Conservation (phyloP, 2,888 invertebrate species). For the Strigamia maritima region DNA sequence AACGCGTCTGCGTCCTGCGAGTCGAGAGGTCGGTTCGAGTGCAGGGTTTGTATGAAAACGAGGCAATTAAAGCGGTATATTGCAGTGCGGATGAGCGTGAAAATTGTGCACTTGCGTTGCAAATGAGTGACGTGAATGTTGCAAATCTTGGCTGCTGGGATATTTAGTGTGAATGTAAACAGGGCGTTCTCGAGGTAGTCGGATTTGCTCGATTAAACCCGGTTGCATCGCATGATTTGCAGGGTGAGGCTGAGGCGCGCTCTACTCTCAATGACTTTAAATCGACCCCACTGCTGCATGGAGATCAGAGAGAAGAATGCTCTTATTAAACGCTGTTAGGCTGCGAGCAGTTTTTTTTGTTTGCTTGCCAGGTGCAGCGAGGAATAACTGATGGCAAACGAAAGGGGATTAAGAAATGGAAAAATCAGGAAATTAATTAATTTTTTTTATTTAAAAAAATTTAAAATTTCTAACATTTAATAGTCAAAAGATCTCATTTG, state of each 20-base stretch:
- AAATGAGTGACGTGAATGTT: background rate
- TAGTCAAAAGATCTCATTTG: too few species aligned
- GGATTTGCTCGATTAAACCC: background rate
- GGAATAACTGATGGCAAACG: too few species aligned
- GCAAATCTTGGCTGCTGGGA: conserved; percentile 2
- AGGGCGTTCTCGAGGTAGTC: background rate
- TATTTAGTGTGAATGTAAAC: background rate
- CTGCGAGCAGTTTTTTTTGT: too few species aligned
- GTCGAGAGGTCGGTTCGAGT: background rate
- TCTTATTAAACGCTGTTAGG: too few species aligned
- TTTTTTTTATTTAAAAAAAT: too few species aligned
- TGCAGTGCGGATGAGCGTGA: conserved; percentile 8
- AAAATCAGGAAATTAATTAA: too few species aligned
- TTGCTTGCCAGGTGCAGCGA: too few species aligned
- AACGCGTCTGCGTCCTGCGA: background rate
- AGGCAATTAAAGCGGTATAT: background rate
- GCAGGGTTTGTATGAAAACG: background rate
- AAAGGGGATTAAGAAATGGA: too few species aligned
- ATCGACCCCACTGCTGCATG: too few species aligned
- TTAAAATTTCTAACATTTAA: too few species aligned
- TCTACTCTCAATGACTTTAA: background rate
- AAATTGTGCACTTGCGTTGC: background rate
- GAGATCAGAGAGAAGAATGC: too few species aligned
- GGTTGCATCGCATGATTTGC: background rate
- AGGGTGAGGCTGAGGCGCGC: background rate